These are phyloP conservation scores for Gallinago stenura DNA, from an alignment of 2,797 vertebrate genomes.

Conservation along the genomic window DNA sequence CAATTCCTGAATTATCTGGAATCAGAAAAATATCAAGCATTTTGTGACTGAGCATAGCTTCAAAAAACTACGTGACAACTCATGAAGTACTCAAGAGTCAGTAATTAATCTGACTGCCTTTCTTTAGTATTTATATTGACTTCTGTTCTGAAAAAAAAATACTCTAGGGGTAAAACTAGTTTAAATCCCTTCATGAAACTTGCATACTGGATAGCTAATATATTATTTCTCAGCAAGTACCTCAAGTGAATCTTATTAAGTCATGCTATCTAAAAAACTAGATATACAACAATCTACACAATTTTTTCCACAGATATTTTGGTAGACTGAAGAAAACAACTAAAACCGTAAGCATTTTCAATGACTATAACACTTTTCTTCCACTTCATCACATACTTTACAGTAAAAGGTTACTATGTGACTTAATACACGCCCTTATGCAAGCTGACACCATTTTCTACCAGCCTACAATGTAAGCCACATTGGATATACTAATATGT, in stretches of 20 bases:
- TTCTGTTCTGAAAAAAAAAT: background rate
- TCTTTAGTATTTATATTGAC: background rate
- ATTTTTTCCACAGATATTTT: background rate
- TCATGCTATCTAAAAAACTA: background rate
- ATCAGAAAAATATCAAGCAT: background rate
- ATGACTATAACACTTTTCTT: background rate
- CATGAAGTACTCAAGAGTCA: background rate
- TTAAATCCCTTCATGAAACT: background rate
- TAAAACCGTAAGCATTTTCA: background rate
- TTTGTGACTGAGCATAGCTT: background rate
- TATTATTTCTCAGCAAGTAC: background rate
- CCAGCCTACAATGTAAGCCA: background rate
- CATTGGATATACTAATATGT: background rate
- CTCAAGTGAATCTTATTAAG: background rate
- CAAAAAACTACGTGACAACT: background rate
- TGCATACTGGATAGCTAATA: background rate
- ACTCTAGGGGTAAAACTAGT: background rate
- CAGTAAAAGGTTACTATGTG: background rate
- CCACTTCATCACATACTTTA: background rate
- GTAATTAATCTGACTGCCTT: background rate
- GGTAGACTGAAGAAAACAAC: background rate
- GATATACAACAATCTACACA: background rate
- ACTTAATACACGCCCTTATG: background rate
- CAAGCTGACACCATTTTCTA: background rate
- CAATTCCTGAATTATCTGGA: conserved; percentile 88